A percentile compares a stretch with the other conserved stretches of the same genome.
These are phyloP conservation scores for Oncorhynchus clarkii DNA, from an alignment of 2,113 vertebrate species.

Conservation along the genomic window DNA sequence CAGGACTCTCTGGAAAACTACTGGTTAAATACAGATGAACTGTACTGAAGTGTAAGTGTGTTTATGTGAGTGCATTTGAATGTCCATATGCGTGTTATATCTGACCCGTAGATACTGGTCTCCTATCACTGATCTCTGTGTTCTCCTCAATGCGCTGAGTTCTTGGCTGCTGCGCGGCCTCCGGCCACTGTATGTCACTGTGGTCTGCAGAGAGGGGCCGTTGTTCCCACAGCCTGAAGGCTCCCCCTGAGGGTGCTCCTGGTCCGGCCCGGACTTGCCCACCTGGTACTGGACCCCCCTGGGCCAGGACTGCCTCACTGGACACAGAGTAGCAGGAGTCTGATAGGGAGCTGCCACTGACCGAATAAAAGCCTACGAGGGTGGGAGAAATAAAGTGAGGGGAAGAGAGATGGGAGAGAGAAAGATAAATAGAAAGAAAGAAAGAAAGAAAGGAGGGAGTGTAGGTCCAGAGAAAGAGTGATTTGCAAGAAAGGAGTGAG, in stretches of 20 bases:
- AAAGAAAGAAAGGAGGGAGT: background rate
- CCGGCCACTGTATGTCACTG: constrained; percentile 69
- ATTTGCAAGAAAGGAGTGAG: constrained; percentile 15
- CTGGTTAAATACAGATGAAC: too few species aligned
- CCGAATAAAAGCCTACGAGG: constrained; percentile 77
- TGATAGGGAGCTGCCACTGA: constrained; percentile 80
- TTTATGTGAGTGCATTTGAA: background rate
- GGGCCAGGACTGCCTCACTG: constrained; percentile 67
- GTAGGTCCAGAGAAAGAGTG: background rate
- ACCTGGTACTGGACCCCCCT: constrained; percentile 36
- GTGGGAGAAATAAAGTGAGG: background rate
- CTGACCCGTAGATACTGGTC: constrained; percentile 69
- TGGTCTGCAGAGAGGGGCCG: constrained; percentile 65
- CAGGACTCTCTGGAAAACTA: too few species aligned
- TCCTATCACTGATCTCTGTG: constrained; percentile 41
- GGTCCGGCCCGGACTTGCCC: constrained; percentile 33
- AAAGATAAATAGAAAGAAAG: background rate
- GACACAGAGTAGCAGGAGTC: constrained; percentile 80
- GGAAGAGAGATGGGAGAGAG: background rate
- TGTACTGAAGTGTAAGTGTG: background rate
- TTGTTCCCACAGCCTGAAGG: constrained; percentile 61
- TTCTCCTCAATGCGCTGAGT: constrained; percentile 36
- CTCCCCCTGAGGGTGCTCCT: constrained; percentile 5
- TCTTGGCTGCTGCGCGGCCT: constrained; percentile 52
- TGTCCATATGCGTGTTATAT: background rate